These are phyloP conservation scores for Malurus alboscapulatus DNA, from an alignment of 2,113 vertebrate species.

Conservation along the genomic window DNA sequence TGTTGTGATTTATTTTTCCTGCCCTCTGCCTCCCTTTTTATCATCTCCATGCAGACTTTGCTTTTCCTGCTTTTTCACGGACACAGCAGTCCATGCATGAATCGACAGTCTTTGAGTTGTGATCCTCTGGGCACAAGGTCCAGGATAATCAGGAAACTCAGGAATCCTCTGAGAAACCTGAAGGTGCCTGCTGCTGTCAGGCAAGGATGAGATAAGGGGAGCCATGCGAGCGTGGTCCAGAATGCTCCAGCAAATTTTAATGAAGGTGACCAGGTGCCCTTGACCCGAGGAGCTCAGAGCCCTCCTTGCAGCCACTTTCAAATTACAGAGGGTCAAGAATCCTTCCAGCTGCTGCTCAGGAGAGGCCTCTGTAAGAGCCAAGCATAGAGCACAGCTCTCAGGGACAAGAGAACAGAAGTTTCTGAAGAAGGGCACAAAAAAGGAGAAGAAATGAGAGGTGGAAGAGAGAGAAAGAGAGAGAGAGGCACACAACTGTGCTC, in stretches of 20 bases:
- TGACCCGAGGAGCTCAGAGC: background rate
- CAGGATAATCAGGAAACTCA: background rate
- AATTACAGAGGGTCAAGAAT: background rate
- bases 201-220: background rate
- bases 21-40: background rate
- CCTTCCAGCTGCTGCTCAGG: background rate
- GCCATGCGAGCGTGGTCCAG: rapidly evolving
- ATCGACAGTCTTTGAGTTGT: background rate
- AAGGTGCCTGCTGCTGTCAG: background rate
- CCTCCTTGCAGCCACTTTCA: background rate
- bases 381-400: background rate
- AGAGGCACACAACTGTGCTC: background rate
- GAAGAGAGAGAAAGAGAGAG: background rate
- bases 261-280: background rate
- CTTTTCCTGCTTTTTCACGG: background rate
- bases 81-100: background rate
- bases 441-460: background rate
- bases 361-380: background rate
- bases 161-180: background rate
- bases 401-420: background rate
- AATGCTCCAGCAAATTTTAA: background rate
- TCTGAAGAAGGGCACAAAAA: background rate
- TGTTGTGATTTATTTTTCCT: background rate
- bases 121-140: background rate
- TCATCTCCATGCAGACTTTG: background rate